A percentile compares a stretch with the other conserved stretches of the same genome.
phyloP scores from a whole-genome alignment of 2,888 invertebrate species.

The Apamea crenata region DNA sequence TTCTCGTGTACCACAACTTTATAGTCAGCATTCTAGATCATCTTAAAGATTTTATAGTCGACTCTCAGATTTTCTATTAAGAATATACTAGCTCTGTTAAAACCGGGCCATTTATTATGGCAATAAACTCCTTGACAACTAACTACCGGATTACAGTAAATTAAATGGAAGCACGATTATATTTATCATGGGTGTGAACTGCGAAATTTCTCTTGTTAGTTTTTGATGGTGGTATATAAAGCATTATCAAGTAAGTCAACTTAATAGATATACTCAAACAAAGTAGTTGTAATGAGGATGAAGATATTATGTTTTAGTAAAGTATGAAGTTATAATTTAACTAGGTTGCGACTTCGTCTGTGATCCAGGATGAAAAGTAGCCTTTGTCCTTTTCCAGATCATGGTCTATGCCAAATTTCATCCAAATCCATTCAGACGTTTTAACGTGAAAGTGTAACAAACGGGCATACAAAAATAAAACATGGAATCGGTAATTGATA shows the following conservation, averaged over 20 bases:
- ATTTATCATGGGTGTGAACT: conserved; percentile 7
- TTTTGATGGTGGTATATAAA: not conserved
- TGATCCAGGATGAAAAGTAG: too few species aligned
- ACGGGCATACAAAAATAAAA: not conserved
- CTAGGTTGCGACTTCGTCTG: not conserved
- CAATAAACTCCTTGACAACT: conserved; percentile 52
- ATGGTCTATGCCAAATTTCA: too few species aligned
- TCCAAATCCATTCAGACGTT: too few species aligned
- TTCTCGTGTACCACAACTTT: conserved; percentile 55
- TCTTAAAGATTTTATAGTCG: conserved; percentile 40
- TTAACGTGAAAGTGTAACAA: too few species aligned
- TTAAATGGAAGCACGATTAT: conserved; percentile 30
- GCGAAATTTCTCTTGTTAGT: not conserved
- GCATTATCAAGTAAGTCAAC: too few species aligned
- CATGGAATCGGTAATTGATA: not conserved
- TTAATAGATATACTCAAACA: not conserved
- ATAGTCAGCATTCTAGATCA: conserved; percentile 47
- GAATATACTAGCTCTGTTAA: conserved; percentile 34
- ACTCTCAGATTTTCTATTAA: conserved; percentile 55
- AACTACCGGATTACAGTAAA: conserved; percentile 53
- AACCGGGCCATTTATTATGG: conserved; percentile 46
- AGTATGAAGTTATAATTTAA: not conserved
- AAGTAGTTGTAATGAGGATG: not conserved
- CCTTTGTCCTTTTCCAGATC: too few species aligned
- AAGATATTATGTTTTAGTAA: not conserved